These are phyloP conservation scores for Neuroterus valhalla DNA, from an alignment of 1,140 invertebrate genomes.

Conservation along the genomic window DNA sequence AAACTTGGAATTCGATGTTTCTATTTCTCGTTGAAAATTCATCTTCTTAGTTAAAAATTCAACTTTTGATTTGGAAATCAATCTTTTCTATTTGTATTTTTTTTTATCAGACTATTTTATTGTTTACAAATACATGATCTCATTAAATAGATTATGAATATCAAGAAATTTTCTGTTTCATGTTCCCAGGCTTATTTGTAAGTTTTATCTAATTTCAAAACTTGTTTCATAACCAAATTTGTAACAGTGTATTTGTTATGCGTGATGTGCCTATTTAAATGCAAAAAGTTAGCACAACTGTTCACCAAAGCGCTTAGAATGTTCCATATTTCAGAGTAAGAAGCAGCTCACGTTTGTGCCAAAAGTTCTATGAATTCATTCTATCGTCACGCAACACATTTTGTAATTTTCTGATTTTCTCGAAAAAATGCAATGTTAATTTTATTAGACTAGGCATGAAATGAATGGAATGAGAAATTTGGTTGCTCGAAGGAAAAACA, in stretches of 20 bases:
- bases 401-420: not conserved
- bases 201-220: slow-evolving; percentile 16
- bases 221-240: slow-evolving; percentile 7
- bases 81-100: no score
- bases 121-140: no score
- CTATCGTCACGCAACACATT: not conserved
- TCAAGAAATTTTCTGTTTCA: no score
- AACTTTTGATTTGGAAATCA: no score
- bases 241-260: slow-evolving; percentile 5
- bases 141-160: no score
- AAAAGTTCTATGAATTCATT: slow-evolving; percentile 20
- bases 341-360: slow-evolving; percentile 6
- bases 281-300: slow-evolving; percentile 25
- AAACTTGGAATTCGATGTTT: no score
- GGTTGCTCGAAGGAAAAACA: not conserved
- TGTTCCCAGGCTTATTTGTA: not conserved
- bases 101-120: no score
- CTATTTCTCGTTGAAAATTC: no score
- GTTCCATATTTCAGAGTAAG: slow-evolving; percentile 24
- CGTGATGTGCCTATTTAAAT: slow-evolving; percentile 27
- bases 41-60: no score
- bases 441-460: not conserved
- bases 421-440: not conserved
- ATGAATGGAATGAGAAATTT: no score
- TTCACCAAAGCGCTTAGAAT: slow-evolving; percentile 20